Base-by-base conservation (phyloP, 2,888 invertebrate species). In the Autographa gamma region DNA sequence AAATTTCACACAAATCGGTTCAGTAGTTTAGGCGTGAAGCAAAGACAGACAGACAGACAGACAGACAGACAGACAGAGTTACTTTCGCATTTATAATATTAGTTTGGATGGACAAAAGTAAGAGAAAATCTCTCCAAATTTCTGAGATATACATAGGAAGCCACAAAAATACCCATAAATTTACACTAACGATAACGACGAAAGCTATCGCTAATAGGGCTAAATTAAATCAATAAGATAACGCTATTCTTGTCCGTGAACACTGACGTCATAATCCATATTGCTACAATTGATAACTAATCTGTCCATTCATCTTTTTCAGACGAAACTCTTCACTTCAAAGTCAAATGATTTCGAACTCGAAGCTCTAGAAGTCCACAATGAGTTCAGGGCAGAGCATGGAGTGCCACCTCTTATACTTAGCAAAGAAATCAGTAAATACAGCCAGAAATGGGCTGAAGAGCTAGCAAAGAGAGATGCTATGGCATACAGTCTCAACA, bases 371-470 rank as follows among this genome's bases (percentile, higher is more conserved):
- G 92, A 94, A 78, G 87, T 92, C 0, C 95, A 95, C 86, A 95
- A 95, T 72, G 93, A 93, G 63, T 93, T 92, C 66, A 90, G 96
- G 82, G 82, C 89, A 74, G 95, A 96, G 18, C 95, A 95, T 75
- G 95, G 95, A 11, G 92, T 90, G 0, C 86, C 91, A 18, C 92
- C 96, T 2, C 88, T 97, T 76, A 95, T 96, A 66, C 90, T 97
- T 18, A 97, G 92, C 83, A 96, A 96, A 86, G 97, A 97, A 92
- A 93, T 97, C 38, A 96, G 96, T 84, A 95, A 96, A 84, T 93
- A 96, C 71, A 96, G 97, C 7, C 96, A 97, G 88, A 97, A 97
- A 90, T 97, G 97, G 97, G 97, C 97, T 0, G 96, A 97, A 59
- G 96, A 96, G 58, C 92, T 97, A 41, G 97, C 97, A 0, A 96